Evolutionary conservation across 2,113 vertebrate species (phyloP).

Genomic region (Hirundichthys speculiger): DNA sequence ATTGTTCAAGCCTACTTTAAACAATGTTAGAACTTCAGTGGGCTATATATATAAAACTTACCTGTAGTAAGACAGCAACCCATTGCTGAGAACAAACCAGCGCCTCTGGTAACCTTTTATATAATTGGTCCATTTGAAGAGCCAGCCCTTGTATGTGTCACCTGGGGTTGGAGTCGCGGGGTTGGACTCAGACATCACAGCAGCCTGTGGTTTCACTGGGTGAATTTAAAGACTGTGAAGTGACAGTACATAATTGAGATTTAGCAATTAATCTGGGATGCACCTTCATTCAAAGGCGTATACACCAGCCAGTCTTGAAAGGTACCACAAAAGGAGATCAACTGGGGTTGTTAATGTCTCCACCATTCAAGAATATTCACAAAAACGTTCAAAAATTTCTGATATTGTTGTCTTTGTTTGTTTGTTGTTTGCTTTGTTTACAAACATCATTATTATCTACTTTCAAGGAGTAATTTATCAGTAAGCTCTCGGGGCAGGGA

Average conservation of each 20-base stretch:
- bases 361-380: too few relatives aligned
- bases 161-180: slow-evolving; percentile 76
- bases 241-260: neutral
- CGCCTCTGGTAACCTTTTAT: slow-evolving; percentile 94
- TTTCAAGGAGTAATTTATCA: too few relatives aligned
- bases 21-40: too few relatives aligned
- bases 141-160: slow-evolving; percentile 87
- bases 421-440: too few relatives aligned
- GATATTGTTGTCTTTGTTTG: too few relatives aligned
- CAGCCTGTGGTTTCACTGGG: slow-evolving; percentile 66
- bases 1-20: too few relatives aligned
- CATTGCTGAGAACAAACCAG: slow-evolving; percentile 95
- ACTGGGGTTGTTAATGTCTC: too few relatives aligned
- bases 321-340: neutral
- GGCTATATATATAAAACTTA: slow-evolving; percentile 35
- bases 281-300: neutral
- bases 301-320: neutral
- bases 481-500: too few relatives aligned
- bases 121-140: slow-evolving; percentile 97
- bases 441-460: too few relatives aligned
- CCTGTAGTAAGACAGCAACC: slow-evolving; percentile 92
- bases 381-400: too few relatives aligned
- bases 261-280: neutral
- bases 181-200: slow-evolving; percentile 82
- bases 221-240: slow-evolving; percentile 52